Conservation (phyloP, 2,888 invertebrate species). For the Exocentrus adspersus region DNA sequence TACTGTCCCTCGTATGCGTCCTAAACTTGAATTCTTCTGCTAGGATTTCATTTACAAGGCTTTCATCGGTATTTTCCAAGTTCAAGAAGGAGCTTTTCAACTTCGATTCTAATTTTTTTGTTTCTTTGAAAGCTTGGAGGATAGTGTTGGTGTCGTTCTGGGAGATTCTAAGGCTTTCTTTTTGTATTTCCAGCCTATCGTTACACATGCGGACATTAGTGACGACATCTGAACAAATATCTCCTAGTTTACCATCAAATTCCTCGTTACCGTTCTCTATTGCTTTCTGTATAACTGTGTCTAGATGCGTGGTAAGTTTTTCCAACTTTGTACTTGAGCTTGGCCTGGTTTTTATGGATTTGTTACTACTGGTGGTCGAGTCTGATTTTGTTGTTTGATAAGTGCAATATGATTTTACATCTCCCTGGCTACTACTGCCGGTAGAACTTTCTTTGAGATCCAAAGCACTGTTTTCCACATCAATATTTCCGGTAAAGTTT, state of each 20-base stretch:
- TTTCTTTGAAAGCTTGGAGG: conserved; percentile 65
- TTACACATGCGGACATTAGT: conserved; percentile 52
- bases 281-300: conserved; percentile 49
- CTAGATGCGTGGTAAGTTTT: conserved; percentile 40
- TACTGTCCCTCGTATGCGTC: conserved; percentile 21
- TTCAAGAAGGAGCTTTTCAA: conserved; percentile 55
- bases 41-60: conserved; percentile 56
- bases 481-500: conserved; percentile 14
- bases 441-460: conserved; percentile 17
- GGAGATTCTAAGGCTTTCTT: conserved; percentile 64
- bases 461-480: not conserved
- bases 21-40: conserved; percentile 55
- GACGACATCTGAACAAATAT: conserved; percentile 53
- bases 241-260: conserved; percentile 52
- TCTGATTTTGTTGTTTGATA: not conserved
- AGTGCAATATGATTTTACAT: not conserved
- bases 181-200: conserved; percentile 64
- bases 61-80: conserved; percentile 51
- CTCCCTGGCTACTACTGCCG: conserved; percentile 20
- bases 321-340: conserved; percentile 35
- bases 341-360: conserved; percentile 15
- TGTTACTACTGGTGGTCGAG: not conserved
- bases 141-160: conserved; percentile 66
- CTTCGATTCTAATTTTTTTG: conserved; percentile 66
- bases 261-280: conserved; percentile 49